Evolutionary conservation across 2,113 vertebrate species (phyloP).

Genomic region (Rhagologus leucostigma): DNA sequence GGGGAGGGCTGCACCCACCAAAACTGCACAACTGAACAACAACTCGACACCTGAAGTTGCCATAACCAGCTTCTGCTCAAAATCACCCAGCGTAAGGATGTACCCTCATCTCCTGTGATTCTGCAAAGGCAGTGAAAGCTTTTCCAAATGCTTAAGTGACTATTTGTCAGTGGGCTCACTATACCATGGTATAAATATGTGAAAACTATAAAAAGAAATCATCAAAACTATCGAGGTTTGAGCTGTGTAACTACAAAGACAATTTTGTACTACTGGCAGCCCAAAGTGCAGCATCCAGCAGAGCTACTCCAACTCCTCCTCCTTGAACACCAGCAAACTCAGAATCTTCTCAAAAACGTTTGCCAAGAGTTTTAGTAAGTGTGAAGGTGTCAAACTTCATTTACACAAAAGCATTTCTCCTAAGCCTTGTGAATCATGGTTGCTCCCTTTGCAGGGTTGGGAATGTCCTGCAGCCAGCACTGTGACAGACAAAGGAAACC

Average conservation of each 20-base stretch:
- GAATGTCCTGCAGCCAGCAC: neutral
- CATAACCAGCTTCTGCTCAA: neutral
- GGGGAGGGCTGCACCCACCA: neutral
- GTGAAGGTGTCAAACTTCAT: neutral
- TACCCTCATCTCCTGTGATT: neutral
- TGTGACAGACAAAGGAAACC: neutral
- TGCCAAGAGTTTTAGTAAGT: neutral
- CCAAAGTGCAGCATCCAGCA: neutral
- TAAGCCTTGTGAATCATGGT: neutral
- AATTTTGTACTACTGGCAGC: neutral
- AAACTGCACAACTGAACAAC: neutral
- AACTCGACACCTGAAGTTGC: neutral
- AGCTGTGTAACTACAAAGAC: neutral
- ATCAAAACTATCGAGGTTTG: neutral
- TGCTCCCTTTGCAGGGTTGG: neutral
- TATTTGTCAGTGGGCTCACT: neutral
- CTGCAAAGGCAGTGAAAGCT: neutral
- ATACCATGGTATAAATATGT: neutral
- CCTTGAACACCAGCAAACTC: neutral
- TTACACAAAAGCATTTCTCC: neutral
- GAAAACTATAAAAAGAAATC: neutral
- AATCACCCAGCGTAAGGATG: fast-evolving
- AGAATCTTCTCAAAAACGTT: neutral
- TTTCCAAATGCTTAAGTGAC: neutral
- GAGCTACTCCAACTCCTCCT: neutral